Conservation (phyloP, 2,888 invertebrate species). For the Drosophila yooni region DNA sequence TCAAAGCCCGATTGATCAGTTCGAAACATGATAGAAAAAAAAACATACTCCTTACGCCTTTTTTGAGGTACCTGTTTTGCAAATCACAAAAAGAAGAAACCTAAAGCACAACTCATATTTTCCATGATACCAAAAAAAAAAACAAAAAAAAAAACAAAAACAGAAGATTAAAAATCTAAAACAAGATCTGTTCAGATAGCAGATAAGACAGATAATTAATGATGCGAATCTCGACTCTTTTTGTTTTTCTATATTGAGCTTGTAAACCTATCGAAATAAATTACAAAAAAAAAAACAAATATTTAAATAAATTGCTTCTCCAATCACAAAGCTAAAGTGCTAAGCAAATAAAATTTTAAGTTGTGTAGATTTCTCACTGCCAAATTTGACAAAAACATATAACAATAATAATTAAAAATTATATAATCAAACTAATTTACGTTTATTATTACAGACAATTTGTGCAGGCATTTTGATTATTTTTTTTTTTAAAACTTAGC, state of each 20-base stretch:
- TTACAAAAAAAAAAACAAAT: conserved; percentile 2
- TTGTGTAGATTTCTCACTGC: conserved; percentile 74
- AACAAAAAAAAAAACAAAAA: background rate
- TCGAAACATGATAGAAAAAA: conserved; percentile 15
- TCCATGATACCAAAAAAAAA: background rate
- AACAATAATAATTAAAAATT: conserved; percentile 19
- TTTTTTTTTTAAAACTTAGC: conserved; percentile 31
- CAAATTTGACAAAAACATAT: conserved; percentile 48
- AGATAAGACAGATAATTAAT: background rate
- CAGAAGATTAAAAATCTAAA: background rate
- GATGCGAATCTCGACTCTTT: background rate
- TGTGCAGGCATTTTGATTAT: conserved; percentile 25
- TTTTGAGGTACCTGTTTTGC: conserved; percentile 72
- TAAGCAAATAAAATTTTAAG: conserved; percentile 47
- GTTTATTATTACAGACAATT: conserved; percentile 34
- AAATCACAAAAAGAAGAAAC: conserved; percentile 26
- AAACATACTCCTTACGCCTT: conserved; percentile 58
- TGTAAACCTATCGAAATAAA: conserved; percentile 9
- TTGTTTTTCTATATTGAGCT: background rate
- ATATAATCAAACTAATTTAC: conserved; percentile 37
- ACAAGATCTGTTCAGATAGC: conserved; percentile 10
- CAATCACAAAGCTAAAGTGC: conserved; percentile 41
- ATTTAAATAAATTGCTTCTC: conserved; percentile 29
- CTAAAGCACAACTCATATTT: conserved; percentile 14
- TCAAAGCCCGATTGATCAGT: conserved; percentile 30